Base-by-base conservation (phyloP, 2,888 invertebrate genomes). In the Watsonalla cultraria region DNA sequence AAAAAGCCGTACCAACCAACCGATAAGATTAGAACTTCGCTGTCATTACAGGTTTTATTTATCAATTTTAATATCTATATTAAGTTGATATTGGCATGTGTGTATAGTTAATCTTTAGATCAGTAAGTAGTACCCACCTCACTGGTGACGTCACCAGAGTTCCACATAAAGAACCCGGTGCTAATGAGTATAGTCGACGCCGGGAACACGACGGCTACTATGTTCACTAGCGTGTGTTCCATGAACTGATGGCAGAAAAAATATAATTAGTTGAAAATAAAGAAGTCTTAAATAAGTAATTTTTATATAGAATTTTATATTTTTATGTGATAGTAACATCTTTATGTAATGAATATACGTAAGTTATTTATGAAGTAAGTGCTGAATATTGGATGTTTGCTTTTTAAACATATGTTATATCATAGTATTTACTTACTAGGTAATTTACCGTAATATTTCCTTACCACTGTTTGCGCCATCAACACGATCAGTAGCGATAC, bases 141-240 rank as follows among this genome's bases (percentile, higher is more conserved):
- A 2, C 75, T 66, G 1, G 83, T 76, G 53, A 82, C 70, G 53
- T 83, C 80, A 0, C 83, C 83, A 34, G 81, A 76, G 45, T 74
- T 78, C 74, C 76, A 82, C 82, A 82, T 82, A 51, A 81, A 65
- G 54, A 74, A 65, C 0, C 77, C 82, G 5, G 80, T 76, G 57
- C 69, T 70, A 46, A 59, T 48, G 37, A 82, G 58, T 14, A 75
- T 55, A 0, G 70, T 57, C 5, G 57, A 45, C 0, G 60, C 57
- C 0, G 71, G 62, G 5, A 60, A 24, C 6, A 70, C 45, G 0
- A 66, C 59, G 1, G 69, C 57, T 15, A 73, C 46, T 14, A 15
- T 13, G 37, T 7, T 49, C 14, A 49, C 8, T 14, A 15, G 9
- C 11, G 49, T 49, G 9, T 15, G 35, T 14, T 49, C 49, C 42